phyloP scores from a whole-genome alignment of 1,140 invertebrate genomes.

The Arion vulgaris region DNA sequence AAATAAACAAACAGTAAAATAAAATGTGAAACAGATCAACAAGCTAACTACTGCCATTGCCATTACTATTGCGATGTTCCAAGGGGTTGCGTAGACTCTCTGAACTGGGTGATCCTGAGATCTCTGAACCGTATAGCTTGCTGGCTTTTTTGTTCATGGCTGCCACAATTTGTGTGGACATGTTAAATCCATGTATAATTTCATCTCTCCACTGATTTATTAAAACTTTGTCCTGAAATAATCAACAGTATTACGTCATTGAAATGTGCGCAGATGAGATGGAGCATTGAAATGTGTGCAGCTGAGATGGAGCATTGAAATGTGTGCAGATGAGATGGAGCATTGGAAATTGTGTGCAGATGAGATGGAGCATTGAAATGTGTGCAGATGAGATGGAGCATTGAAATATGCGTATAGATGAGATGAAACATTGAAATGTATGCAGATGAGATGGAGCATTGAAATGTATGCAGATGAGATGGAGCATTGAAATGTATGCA shows the following conservation, averaged over 20 bases:
- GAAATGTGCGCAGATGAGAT: too few species aligned
- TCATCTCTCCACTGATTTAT: conserved; percentile 74
- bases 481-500: too few species aligned
- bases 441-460: too few species aligned
- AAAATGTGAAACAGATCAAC: neutral
- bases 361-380: too few species aligned
- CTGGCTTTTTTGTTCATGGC: conserved; percentile 73
- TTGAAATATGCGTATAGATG: too few species aligned
- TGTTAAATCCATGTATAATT: conserved; percentile 70
- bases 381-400: too few species aligned
- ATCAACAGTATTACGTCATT: neutral
- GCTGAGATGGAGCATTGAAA: too few species aligned
- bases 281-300: too few species aligned
- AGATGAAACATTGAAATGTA: too few species aligned
- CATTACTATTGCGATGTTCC: conserved; percentile 70
- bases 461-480: too few species aligned
- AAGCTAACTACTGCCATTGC: conserved; percentile 45
- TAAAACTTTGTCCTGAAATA: conserved; percentile 70
- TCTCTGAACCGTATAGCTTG: conserved; percentile 71
- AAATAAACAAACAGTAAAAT: neutral
- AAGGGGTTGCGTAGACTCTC: conserved; percentile 64
- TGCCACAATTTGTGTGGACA: conserved; percentile 70
- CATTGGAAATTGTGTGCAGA: too few species aligned
- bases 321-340: too few species aligned
- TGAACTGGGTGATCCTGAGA: conserved; percentile 59